phyloP scores from a whole-genome alignment of 2,797 vertebrate genomes.

The Nothura maculosa region DNA sequence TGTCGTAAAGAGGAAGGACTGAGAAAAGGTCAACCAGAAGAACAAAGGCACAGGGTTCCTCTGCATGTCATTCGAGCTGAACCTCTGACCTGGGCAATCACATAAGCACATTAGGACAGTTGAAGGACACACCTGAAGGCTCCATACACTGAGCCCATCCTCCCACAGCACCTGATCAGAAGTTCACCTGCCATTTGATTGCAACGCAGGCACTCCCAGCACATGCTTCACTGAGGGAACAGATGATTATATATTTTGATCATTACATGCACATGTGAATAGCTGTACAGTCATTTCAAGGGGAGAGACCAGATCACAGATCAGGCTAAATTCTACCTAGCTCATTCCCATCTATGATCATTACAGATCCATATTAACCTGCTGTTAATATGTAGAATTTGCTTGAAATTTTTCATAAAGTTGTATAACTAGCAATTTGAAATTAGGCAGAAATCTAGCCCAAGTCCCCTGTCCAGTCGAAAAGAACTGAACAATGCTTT shows the following conservation, averaged over 20 bases:
- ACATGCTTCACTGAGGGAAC: background rate
- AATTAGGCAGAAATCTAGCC: background rate
- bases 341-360: background rate
- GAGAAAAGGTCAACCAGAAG: background rate
- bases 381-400: background rate
- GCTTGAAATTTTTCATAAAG: background rate
- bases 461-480: background rate
- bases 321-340: background rate
- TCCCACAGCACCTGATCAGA: background rate
- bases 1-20: background rate
- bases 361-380: background rate
- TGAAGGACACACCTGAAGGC: background rate
- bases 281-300: background rate
- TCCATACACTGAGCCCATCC: background rate
- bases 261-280: background rate
- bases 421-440: rapidly evolving
- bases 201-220: background rate
- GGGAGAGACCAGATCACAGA: background rate
- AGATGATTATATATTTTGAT: background rate
- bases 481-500: background rate
- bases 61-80: background rate
- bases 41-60: background rate
- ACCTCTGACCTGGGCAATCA: background rate
- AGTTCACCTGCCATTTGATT: background rate
- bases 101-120: rapidly evolving